These are phyloP conservation scores for Phyllotreta cruciferae DNA, from an alignment of 2,888 invertebrate species.

Conservation along the genomic window DNA sequence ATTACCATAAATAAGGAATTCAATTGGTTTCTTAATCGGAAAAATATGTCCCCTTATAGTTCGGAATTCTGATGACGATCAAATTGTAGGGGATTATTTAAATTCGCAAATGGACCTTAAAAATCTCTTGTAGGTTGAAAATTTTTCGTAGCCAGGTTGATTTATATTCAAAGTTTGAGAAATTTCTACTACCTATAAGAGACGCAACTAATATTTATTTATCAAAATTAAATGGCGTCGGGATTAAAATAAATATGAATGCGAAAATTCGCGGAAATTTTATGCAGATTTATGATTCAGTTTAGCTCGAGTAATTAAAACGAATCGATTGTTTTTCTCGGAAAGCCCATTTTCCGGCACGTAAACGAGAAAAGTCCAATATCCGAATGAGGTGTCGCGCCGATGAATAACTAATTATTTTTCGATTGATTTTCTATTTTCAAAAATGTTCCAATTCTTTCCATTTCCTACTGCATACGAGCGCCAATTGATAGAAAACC, in stretches of 20 bases:
- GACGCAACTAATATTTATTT: no score
- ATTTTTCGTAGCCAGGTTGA: slow-evolving; percentile 5
- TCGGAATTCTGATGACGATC: slow-evolving; percentile 16
- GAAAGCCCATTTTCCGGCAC: slow-evolving; percentile 3
- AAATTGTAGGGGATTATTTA: slow-evolving; percentile 16
- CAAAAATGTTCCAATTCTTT: slow-evolving; percentile 14
- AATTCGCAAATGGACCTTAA: slow-evolving; percentile 15
- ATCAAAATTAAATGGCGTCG: no score
- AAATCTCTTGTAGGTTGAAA: slow-evolving; percentile 11
- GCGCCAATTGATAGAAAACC: slow-evolving; percentile 7
- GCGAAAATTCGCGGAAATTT: background rate
- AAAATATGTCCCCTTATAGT: slow-evolving; percentile 16
- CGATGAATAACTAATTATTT: slow-evolving; percentile 15
- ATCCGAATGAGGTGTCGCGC: slow-evolving; percentile 12
- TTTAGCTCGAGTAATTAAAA: slow-evolving; percentile 5
- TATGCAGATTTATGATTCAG: background rate
- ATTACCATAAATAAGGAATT: slow-evolving; percentile 19
- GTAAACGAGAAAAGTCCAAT: slow-evolving; percentile 7
- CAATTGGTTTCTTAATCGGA: slow-evolving; percentile 17
- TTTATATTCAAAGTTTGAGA: slow-evolving; percentile 4
- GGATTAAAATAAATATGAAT: no score
- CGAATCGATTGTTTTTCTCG: slow-evolving; percentile 7
- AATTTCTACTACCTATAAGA: background rate
- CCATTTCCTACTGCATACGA: slow-evolving; percentile 6
- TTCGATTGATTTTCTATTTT: slow-evolving; percentile 6